Evolutionary conservation across 2,888 invertebrate genomes (phyloP), one percentile per base, ranked within the genome.

Genomic region (Aleiodes leptofemur): DNA sequence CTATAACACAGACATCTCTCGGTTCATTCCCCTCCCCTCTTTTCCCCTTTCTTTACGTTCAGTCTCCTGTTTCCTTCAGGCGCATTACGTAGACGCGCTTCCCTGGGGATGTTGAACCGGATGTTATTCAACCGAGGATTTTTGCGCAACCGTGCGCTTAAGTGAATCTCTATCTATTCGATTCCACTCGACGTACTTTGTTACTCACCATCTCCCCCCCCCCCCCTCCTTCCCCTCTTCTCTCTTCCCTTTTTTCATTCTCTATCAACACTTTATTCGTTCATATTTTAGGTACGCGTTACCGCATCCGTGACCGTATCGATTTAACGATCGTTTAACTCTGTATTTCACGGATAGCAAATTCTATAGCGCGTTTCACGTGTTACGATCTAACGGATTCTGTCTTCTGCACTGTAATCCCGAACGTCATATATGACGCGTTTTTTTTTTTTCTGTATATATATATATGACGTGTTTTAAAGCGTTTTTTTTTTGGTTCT

Each of bases 251-350:
- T 23, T 9, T 13, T 53, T 13, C 51, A 51, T 64, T 53, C 14
- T 31, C 69, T 7, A 16, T 53, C 16, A 53, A 16, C 53, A 53
- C 38, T 5, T 50, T 73, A 74, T 48, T 64, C 74, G 77, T 11
- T 57, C 23, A 70, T 55, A 70, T 56, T 16, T 34, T 38, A 16
- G 14, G 43, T 43, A 9, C 16, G 38, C 38, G 56, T 55, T 13
- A 16, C 16, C 9, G 79, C 74, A 79, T 74, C 82, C 85, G 81
- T 84, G 82, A 84, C 81, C 79, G 79, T 81, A 82, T 84, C 84
- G 83, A 82, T 83, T 83, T 82, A 83, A 82, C 85, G 80, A 85
- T 83, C 82, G 81, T 81, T 84, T 84, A 83, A 84, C 83, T 84
- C 84, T 82, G 8, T 13, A 84, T 86, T 85, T 84, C 82, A 85